Base-by-base conservation (phyloP, 2,888 invertebrate species). In the Nesidiocoris tenuis region DNA sequence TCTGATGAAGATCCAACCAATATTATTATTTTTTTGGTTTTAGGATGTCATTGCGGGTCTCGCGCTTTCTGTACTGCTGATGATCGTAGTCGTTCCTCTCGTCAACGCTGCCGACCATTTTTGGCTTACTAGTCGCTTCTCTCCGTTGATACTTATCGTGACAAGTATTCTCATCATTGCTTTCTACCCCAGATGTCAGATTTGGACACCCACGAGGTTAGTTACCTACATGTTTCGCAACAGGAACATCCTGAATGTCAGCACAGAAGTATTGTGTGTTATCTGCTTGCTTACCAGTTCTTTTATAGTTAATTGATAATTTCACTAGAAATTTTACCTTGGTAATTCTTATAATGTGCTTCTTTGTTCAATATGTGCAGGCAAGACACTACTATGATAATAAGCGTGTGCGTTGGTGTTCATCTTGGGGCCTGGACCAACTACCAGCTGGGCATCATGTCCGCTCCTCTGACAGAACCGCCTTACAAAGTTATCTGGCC, bases 201-300 rank as follows among this genome's bases (percentile, higher is more conserved):
- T 90, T 81, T 95, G 95, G 95, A 95, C 94, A 71, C 95, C 95
- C 5, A 95, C 95, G 18, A 90, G 91, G 93, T 92, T 85, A 74
- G 22, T 54, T 64, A 61, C 39, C 18, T 67, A n/a, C 16, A 61
- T 21, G 55, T 9, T 3, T 68, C 22, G 18, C 70, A 61, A 39
- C n/a, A n/a, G 3, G n/a, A n/a, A 59, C 3, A 5, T n/a, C 59
- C 17, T 17, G 59, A 17, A 59, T 59, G 3, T 59, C 59, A 12
- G 12, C 54, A 12, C 12, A 12, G 7, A 54, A 7, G 54, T 54
- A 12, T 12, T 12, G 12, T 54, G n/a, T n/a, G n/a, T n/a, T n/a
- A n/a, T n/a, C 18, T 61, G 21, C 2, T 61, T 22, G 18, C 61
- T 61, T 61, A 19, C 1, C 2, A 2, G 9, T 5, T 22, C 18